Evolutionary conservation across 1,140 invertebrate species (phyloP).

Genomic region (Pectinophora gossypiella): DNA sequence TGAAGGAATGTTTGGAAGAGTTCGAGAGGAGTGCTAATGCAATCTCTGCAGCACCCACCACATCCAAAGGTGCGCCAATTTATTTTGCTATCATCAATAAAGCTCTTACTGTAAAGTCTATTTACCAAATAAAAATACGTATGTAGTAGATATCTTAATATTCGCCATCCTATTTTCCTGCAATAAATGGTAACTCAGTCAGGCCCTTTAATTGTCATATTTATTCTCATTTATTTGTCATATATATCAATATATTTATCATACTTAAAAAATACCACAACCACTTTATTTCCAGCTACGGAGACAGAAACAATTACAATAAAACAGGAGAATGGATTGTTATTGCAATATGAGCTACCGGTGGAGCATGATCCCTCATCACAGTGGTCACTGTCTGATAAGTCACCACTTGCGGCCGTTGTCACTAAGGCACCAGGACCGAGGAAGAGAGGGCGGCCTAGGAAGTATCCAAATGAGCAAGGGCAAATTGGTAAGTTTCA

Average conservation of each 20-base stretch:
- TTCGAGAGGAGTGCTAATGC: constrained; percentile 54
- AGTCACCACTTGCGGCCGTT: constrained; percentile 41
- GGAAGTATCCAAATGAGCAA: constrained; percentile 70
- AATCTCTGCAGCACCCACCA: constrained; percentile 11
- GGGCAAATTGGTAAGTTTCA: constrained; percentile 58
- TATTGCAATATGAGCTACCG: constrained; percentile 68
- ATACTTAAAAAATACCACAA: not conserved
- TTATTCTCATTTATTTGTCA: no score
- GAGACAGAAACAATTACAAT: constrained; percentile 69
- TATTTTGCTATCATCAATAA: no score
- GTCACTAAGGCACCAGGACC: constrained; percentile 57
- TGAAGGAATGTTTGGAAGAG: constrained; percentile 70
- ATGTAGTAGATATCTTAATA: no score
- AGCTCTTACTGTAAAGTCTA: no score
- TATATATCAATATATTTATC: no score
- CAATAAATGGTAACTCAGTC: no score
- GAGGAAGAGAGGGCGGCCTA: constrained; percentile 57
- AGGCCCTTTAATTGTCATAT: no score
- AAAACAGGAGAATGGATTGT: constrained; percentile 70
- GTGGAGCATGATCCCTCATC: constrained; percentile 61
- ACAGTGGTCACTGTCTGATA: constrained; percentile 48
- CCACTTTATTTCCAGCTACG: constrained; percentile 22
- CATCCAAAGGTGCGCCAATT: constrained; percentile 34
- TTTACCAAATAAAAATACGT: no score
- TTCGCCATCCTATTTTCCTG: no score